Evolutionary conservation across 2,888 invertebrate species (phyloP).

Genomic region (Anaspis maculata): DNA sequence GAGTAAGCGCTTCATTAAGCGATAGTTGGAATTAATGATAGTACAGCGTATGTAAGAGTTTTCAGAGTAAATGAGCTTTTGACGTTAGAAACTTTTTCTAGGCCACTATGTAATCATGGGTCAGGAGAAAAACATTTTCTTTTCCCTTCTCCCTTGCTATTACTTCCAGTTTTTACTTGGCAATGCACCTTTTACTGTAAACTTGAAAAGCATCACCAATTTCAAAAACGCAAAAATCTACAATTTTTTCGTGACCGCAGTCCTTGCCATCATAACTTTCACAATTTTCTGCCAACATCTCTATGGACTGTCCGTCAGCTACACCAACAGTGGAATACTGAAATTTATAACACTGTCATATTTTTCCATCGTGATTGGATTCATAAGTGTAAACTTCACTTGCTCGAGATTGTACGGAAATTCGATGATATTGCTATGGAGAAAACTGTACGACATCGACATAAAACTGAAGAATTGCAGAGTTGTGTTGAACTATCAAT

Average conservation of each 20-base stretch:
- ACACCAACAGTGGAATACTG: constrained; percentile 2
- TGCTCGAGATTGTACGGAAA: constrained; percentile 2
- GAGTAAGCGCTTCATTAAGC: too few relatives aligned
- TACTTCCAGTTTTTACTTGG: constrained; percentile 5
- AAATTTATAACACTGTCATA: constrained; percentile 6
- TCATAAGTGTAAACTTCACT: constrained; percentile 5
- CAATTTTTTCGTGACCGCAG: constrained; percentile 2
- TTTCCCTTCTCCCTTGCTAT: constrained; percentile 5
- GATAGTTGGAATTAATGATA: too few relatives aligned
- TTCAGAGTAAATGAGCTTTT: too few relatives aligned
- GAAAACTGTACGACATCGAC: constrained; percentile 3
- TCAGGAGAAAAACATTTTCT: constrained; percentile 4
- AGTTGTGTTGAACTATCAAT: constrained; percentile 4
- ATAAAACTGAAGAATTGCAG: constrained; percentile 1
- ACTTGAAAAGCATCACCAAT: background rate
- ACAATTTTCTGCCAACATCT: too few relatives aligned
- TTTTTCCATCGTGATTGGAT: constrained; percentile 2
- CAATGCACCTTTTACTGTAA: constrained; percentile 6
- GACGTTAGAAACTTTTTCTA: too few relatives aligned
- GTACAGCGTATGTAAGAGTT: too few relatives aligned
- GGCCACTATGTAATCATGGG: too few relatives aligned
- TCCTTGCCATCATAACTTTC: too few relatives aligned
- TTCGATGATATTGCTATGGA: background rate
- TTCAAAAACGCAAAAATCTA: constrained; percentile 1
- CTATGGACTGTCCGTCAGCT: too few relatives aligned